Conservation (phyloP, 2,797 vertebrate species). For the Eremophila alpestris region DNA sequence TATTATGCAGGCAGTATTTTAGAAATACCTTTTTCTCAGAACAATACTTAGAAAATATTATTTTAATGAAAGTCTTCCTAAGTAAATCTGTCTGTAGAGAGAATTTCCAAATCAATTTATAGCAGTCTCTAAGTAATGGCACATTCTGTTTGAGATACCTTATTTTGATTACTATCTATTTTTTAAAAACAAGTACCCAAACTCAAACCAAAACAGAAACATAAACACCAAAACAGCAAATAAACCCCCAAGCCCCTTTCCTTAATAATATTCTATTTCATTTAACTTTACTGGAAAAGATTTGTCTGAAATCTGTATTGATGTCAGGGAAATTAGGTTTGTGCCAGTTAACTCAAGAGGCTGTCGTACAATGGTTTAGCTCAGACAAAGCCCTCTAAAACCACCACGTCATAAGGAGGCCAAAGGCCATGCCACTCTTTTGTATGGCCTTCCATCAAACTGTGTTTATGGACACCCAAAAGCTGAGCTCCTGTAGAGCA, state of each 20-base stretch:
- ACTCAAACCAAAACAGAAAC: neutral
- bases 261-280: neutral
- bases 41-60: neutral
- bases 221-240: rapidly evolving
- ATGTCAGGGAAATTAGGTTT: slow-evolving; percentile 28
- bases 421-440: slow-evolving; percentile 39
- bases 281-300: neutral
- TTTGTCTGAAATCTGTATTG: neutral
- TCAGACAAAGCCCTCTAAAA: slow-evolving; percentile 40
- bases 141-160: neutral
- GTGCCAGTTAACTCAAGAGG: slow-evolving; percentile 16
- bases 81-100: neutral
- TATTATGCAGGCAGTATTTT: neutral
- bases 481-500: slow-evolving; percentile 49
- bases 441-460: slow-evolving; percentile 44
- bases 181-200: rapidly evolving
- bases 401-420: slow-evolving; percentile 8
- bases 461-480: slow-evolving; percentile 43
- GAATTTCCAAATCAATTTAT: neutral
- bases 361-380: neutral
- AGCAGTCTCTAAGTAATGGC: neutral
- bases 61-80: neutral
- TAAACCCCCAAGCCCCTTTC: neutral
- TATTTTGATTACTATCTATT: neutral
- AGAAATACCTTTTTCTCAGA: neutral